Evolutionary conservation across 1,140 invertebrate genomes (phyloP).

Genomic region (Penaeus indicus): DNA sequence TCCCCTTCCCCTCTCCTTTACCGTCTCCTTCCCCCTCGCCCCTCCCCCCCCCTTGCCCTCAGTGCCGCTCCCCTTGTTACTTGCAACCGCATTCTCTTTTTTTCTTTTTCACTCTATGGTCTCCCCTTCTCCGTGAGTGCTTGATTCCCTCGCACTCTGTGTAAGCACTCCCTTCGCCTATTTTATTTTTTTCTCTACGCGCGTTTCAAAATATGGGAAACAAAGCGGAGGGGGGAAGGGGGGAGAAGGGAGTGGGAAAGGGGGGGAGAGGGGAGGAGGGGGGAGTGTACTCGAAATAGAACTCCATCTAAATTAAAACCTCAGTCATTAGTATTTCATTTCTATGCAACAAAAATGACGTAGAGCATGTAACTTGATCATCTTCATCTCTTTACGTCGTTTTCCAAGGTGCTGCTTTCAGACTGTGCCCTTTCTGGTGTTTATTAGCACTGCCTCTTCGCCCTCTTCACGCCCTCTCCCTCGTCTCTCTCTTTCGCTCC

Average conservation of each 20-base stretch:
- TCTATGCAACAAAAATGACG: too few species aligned
- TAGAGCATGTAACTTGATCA: too few species aligned
- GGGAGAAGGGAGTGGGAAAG: background rate
- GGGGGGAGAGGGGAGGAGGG: background rate
- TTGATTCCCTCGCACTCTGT: background rate
- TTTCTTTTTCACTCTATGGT: too few species aligned
- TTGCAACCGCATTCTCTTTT: background rate
- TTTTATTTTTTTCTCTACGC: too few species aligned
- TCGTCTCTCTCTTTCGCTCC: too few species aligned
- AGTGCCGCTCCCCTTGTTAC: background rate
- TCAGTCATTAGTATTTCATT: too few species aligned
- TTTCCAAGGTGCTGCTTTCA: too few species aligned
- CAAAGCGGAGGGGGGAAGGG: background rate
- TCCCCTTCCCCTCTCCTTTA: background rate
- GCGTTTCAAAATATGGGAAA: background rate
- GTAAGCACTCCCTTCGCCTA: background rate
- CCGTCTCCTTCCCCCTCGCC: background rate
- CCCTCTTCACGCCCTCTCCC: too few species aligned
- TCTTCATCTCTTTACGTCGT: too few species aligned
- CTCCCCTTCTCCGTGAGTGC: background rate
- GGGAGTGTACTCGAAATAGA: background rate
- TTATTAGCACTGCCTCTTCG: too few species aligned
- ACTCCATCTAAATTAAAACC: too few species aligned
- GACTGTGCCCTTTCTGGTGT: too few species aligned
- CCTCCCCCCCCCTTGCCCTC: background rate